Base-by-base conservation (phyloP, 2,888 invertebrate species). In the Dryadula phaetusa region DNA sequence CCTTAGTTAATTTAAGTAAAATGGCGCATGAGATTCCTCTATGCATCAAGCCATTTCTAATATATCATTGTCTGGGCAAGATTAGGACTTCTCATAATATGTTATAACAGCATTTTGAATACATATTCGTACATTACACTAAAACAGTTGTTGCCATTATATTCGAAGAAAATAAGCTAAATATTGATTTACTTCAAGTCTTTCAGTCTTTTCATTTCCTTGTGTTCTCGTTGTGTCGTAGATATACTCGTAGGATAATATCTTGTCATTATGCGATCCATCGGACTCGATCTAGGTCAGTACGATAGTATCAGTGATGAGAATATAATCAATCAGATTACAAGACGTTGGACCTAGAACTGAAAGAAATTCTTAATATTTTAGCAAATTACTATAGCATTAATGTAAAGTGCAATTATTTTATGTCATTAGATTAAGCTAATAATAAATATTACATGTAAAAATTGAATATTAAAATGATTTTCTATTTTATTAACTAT, bases 301-400 rank as follows among this genome's bases (percentile, higher is more conserved):
- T 32, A 42, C 47, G 46, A 49, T 42, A 28, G 12, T 42, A 58
- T 65, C 40, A 20, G 25, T 8, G 16, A 18, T 14, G n/a, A n/a
- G 64, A 54, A 65, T 62, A 62, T 49, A 65, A 65, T 69, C 65
- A 65, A 65, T 69, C 54, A 66, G 62, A 58, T 62, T 56, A 65
- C 42, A 32, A 16, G 8, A 12, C 18, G 32, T 61, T 47, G 32
- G 34, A 49, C 47, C 47, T 42, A 47, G 20, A 42, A 34, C 34
- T 47, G 16, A 1, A 16, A 42, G 6, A 7, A 42, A 1, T 42
- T 16, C 42, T 16, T 16, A 3, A 37, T 37, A 12, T 12, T 37
- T 37, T 37, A 37, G 12, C 12, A 37, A 37, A 2, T 12, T 12
- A 10, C 37, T 12, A 12, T 12, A 37, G 12, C 3, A 37, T 12